phyloP scores from a whole-genome alignment of 2,888 invertebrate species.

The Sussaba pulchella region DNA sequence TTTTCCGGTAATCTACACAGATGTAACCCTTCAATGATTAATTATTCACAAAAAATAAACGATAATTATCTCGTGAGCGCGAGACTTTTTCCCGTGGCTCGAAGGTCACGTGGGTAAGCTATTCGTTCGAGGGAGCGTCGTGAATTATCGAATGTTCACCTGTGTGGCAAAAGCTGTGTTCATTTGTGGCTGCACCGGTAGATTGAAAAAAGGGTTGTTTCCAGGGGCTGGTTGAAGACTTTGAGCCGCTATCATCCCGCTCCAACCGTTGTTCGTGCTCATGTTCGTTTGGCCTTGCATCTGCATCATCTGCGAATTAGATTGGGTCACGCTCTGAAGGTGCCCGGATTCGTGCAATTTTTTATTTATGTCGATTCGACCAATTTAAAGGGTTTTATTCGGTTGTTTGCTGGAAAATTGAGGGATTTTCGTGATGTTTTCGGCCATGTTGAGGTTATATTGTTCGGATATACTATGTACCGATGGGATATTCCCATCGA shows the following conservation, averaged over 20 bases:
- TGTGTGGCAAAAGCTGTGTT: conserved; percentile 74
- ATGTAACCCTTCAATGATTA: no score
- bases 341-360: conserved; percentile 34
- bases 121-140: neutral
- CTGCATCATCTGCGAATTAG: conserved; percentile 77
- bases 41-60: no score
- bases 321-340: conserved; percentile 65
- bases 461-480: no score
- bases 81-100: conserved; percentile 25
- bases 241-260: conserved; percentile 79
- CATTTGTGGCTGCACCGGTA: conserved; percentile 75
- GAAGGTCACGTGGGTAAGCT: conserved; percentile 13
- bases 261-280: conserved; percentile 81
- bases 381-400: no score
- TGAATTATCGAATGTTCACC: conserved; percentile 70
- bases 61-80: neutral
- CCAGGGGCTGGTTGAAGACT: conserved; percentile 83
- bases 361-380: no score
- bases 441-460: no score
- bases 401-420: no score
- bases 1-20: no score
- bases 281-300: conserved; percentile 76
- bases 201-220: conserved; percentile 83
- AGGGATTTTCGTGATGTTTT: no score
- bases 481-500: no score